These are phyloP conservation scores for Oscheius sp. DNA, from an alignment of 1,140 invertebrate genomes.

Conservation along the genomic window DNA sequence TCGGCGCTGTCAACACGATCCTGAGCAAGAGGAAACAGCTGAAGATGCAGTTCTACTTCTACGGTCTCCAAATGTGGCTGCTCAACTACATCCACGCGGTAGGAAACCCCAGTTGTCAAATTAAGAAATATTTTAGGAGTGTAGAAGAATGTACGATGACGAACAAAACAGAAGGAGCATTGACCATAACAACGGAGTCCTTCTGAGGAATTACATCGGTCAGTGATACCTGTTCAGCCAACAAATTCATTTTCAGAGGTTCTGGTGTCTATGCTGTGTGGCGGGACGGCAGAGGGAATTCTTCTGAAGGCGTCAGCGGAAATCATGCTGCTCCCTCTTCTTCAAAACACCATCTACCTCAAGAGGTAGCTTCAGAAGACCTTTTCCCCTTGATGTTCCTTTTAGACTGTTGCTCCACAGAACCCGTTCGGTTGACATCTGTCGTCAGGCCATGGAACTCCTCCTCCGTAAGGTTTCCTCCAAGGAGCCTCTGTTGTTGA, in stretches of 20 bases:
- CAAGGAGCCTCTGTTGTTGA: conserved; percentile 18
- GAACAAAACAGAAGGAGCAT: background rate
- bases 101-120: too few species aligned
- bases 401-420: background rate
- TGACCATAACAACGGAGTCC: conserved; percentile 2
- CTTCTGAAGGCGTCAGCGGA: conserved; percentile 19
- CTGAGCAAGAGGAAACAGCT: background rate
- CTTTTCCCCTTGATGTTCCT: background rate
- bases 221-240: too few species aligned
- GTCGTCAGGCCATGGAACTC: conserved; percentile 8
- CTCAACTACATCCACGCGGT: background rate
- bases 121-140: background rate
- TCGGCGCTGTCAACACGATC: conserved; percentile 1
- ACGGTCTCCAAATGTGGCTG: background rate
- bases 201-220: conserved; percentile 11
- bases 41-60: background rate
- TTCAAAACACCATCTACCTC: conserved; percentile 21
- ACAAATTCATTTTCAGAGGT: too few species aligned
- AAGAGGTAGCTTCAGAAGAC: background rate
- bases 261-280: conserved; percentile 11
- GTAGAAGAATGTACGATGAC: background rate
- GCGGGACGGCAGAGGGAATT: conserved; percentile 14
- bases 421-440: conserved; percentile 16
- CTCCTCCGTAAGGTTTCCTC: conserved; percentile 18
- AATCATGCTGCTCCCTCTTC: conserved; percentile 8